Evolutionary conservation across 2,888 invertebrate genomes (phyloP).

Genomic region (Temnothorax unifasciatus): DNA sequence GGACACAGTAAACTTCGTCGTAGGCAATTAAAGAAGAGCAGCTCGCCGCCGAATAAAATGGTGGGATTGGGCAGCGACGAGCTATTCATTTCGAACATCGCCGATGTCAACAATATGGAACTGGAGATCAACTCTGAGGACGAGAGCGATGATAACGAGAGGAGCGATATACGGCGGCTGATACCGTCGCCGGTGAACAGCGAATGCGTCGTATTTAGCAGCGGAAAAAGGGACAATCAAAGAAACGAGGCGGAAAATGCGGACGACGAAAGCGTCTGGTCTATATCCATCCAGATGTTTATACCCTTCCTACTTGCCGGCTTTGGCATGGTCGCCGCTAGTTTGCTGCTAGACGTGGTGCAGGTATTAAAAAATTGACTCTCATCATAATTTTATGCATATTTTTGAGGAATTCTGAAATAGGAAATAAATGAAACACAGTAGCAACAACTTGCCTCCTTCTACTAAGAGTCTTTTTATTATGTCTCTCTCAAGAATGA

Average conservation of each 20-base stretch:
- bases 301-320: constrained; percentile 95
- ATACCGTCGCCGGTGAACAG: constrained; percentile 74
- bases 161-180: constrained; percentile 77
- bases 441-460: background rate
- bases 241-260: constrained; percentile 21
- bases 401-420: background rate
- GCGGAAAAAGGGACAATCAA: constrained; percentile 61
- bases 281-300: constrained; percentile 93
- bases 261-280: constrained; percentile 88
- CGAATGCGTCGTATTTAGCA: constrained; percentile 63
- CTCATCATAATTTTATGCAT: background rate
- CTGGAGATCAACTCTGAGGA: constrained; percentile 80
- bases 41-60: constrained; percentile 76
- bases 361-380: constrained; percentile 87
- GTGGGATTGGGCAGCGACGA: constrained; percentile 83
- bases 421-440: background rate
- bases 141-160: constrained; percentile 68
- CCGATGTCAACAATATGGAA: constrained; percentile 78
- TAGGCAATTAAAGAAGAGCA: constrained; percentile 75
- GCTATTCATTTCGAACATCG: constrained; percentile 77
- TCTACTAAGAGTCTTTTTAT: background rate
- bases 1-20: constrained; percentile 74
- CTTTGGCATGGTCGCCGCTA: constrained; percentile 96
- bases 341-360: constrained; percentile 93
- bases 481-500: background rate